These are phyloP conservation scores for Ophion slaviceki DNA, from an alignment of 2,888 invertebrate species.

Conservation along the genomic window DNA sequence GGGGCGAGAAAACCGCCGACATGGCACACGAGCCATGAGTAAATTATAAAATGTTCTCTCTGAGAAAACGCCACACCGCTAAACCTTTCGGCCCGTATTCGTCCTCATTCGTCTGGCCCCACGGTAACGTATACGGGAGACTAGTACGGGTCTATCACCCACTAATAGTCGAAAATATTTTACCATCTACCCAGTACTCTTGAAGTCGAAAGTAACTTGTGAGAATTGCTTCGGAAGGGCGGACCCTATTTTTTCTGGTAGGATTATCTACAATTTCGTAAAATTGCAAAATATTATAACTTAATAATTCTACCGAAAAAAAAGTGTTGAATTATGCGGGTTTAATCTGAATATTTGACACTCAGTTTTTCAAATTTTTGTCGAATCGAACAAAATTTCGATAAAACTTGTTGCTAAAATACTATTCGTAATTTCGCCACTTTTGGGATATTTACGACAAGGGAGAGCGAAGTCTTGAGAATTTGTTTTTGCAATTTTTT, in stretches of 20 bases:
- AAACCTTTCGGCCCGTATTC: conserved; percentile 3
- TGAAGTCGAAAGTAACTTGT: neutral
- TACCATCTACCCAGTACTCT: neutral
- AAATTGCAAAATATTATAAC: too few species aligned
- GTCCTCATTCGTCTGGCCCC: neutral
- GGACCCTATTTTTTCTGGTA: too few species aligned
- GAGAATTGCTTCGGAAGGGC: neutral
- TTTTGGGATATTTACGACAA: neutral
- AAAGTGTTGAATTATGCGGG: neutral
- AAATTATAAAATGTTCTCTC: conserved; percentile 39
- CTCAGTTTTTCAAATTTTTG: neutral
- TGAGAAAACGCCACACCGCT: conserved; percentile 2
- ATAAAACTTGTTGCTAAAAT: neutral
- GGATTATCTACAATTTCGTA: too few species aligned
- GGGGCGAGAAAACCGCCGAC: neutral
- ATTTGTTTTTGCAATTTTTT: neutral
- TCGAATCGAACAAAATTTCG: neutral
- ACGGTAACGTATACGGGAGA: neutral
- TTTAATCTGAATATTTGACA: neutral
- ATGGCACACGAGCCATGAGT: neutral
- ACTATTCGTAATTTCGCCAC: neutral
- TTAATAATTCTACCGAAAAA: neutral
- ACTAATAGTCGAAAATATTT: conserved; percentile 1
- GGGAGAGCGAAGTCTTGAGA: neutral
- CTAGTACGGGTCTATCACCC: neutral